A percentile compares a stretch with the other conserved stretches of the same genome.
Conservation (phyloP, 1,140 invertebrate species). For the Eumaeus atala region DNA sequence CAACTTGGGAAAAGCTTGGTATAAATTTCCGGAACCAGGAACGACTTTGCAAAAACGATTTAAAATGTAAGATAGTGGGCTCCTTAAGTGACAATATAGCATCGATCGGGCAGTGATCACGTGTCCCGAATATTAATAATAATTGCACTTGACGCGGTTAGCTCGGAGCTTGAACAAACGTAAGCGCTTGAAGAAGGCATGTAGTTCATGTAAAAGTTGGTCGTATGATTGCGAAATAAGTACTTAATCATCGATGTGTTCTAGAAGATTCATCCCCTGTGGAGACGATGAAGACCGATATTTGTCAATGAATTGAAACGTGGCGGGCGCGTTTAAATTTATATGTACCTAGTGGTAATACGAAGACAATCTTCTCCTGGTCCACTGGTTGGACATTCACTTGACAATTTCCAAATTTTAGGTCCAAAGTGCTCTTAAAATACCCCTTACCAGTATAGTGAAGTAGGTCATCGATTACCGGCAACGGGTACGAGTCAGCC, state of each 20-base stretch:
- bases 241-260: slow-evolving; percentile 61
- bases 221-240: not conserved
- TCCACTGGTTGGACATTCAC: not conserved
- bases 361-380: slow-evolving; percentile 67
- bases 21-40: slow-evolving; percentile 30
- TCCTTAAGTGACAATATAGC: slow-evolving; percentile 17
- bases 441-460: not conserved
- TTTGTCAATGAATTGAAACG: slow-evolving; percentile 54
- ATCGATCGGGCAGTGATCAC: not conserved
- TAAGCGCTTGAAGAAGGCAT: not conserved
- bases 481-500: slow-evolving; percentile 15
- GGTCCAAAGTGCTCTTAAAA: slow-evolving; percentile 1
- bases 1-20: slow-evolving; percentile 21
- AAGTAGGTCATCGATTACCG: slow-evolving; percentile 13
- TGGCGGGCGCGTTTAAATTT: slow-evolving; percentile 45
- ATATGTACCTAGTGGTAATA: slow-evolving; percentile 40
- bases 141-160: not conserved
- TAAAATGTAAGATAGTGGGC: slow-evolving; percentile 22
- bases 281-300: slow-evolving; percentile 27
- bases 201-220: not conserved
- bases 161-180: not conserved
- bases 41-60: slow-evolving; percentile 27
- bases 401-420: not conserved
- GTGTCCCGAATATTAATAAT: slow-evolving; percentile 23
- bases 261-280: slow-evolving; percentile 31